Conservation (phyloP, 1,140 invertebrate genomes). For the Achroia grisella region DNA sequence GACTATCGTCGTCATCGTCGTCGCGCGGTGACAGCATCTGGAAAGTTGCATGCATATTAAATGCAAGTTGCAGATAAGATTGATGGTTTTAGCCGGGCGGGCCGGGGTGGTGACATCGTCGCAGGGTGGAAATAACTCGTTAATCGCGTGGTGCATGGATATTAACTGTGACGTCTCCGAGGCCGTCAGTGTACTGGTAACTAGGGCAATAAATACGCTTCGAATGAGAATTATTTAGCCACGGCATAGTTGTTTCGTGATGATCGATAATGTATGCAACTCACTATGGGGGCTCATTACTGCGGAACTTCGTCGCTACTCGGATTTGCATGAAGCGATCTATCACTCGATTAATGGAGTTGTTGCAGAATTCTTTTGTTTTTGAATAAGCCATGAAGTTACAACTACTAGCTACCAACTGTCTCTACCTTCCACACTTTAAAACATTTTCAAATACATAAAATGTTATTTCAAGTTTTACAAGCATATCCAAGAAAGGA, state of each 20-base stretch:
- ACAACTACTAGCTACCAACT: too few species aligned
- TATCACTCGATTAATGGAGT: constrained; percentile 30
- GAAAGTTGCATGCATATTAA: constrained; percentile 18
- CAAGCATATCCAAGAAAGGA: too few species aligned
- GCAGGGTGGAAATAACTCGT: constrained; percentile 28
- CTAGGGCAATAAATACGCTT: constrained; percentile 41
- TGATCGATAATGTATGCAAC: constrained; percentile 47
- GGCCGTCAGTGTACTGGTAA: constrained; percentile 20
- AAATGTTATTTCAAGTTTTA: too few species aligned
- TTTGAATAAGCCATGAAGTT: neutral
- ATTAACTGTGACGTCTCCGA: constrained; percentile 40
- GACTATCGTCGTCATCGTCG: constrained; percentile 84
- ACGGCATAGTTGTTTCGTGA: constrained; percentile 37
- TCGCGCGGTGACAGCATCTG: constrained; percentile 60
- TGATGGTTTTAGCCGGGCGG: constrained; percentile 19
- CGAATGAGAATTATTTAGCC: constrained; percentile 43
- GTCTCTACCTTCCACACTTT: too few species aligned
- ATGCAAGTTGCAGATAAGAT: constrained; percentile 20
- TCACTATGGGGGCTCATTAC: constrained; percentile 32
- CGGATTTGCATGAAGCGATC: constrained; percentile 48
- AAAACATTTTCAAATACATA: too few species aligned
- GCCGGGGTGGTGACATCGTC: constrained; percentile 22
- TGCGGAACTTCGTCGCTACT: constrained; percentile 31
- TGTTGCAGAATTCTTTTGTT: constrained; percentile 2
- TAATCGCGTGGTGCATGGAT: constrained; percentile 44